phyloP scores from a whole-genome alignment of 1,140 invertebrate species.

The Dermatophagoides farinae region DNA sequence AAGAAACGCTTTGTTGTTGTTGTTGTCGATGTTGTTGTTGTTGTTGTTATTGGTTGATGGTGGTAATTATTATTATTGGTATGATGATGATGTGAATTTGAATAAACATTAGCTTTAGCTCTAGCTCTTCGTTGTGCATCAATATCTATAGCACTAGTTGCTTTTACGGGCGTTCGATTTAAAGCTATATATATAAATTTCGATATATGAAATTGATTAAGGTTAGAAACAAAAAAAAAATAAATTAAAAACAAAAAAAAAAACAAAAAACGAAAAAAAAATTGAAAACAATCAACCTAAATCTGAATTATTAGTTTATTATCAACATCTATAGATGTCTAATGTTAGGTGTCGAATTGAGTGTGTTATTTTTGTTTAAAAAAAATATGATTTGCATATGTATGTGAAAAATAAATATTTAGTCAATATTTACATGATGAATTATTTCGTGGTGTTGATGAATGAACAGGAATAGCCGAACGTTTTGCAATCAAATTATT shows the following conservation, averaged over 20 bases:
- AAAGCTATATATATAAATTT: neutral
- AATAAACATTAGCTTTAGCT: conserved; percentile 37
- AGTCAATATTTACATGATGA: neutral
- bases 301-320: neutral
- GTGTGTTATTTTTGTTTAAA: neutral
- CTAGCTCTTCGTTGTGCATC: conserved; percentile 65
- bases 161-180: conserved; percentile 35
- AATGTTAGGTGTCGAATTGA: neutral
- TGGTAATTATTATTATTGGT: too few species aligned
- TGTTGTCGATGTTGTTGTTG: too few species aligned
- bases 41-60: too few species aligned
- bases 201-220: too few species aligned
- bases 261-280: neutral
- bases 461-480: conserved; percentile 2
- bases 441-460: neutral
- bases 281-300: neutral
- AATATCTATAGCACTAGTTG: conserved; percentile 77
- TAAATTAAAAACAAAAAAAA: conserved; percentile 5
- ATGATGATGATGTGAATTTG: conserved; percentile 1
- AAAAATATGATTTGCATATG: neutral
- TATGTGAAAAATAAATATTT: neutral
- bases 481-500: neutral
- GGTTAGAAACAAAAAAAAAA: neutral
- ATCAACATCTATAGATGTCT: too few species aligned
- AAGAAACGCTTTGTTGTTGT: conserved; percentile 40